A percentile compares a stretch with the other conserved stretches of the same genome.
Evolutionary conservation across 53 echinoderm and acorn worm species (phyloP).

Genomic region (Glandiceps talaboti): DNA sequence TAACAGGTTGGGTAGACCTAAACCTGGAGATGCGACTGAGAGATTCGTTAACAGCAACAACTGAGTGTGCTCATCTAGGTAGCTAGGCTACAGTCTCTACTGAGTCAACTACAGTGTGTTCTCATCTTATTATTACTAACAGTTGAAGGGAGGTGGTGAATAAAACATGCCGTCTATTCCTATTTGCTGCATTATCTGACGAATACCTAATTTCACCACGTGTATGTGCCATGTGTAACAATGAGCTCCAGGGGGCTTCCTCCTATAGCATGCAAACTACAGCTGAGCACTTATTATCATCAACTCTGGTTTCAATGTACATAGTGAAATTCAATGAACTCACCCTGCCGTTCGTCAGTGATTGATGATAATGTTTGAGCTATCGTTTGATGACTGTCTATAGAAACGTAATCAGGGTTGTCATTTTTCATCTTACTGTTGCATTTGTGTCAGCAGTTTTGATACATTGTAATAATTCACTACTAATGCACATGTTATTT

Average conservation of each 20-base stretch:
- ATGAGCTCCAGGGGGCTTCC: not conserved
- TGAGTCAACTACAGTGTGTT: not conserved
- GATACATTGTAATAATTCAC: too few species aligned
- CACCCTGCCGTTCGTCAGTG: not conserved
- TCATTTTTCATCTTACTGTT: too few species aligned
- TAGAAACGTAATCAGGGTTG: not conserved
- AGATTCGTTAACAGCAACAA: not conserved
- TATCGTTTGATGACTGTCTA: not conserved
- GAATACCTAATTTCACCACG: not conserved
- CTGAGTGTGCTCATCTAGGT: not conserved
- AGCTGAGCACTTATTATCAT: too few species aligned
- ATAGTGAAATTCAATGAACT: too few species aligned
- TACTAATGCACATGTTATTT: too few species aligned
- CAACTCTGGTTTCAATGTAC: too few species aligned
- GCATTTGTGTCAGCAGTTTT: too few species aligned
- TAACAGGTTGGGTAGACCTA: not conserved
- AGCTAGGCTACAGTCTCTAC: conserved; percentile 1
- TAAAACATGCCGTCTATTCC: not conserved
- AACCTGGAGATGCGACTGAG: not conserved
- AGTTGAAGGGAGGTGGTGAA: not conserved
- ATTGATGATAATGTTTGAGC: not conserved
- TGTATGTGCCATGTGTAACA: not conserved
- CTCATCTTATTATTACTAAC: not conserved
- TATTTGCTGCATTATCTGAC: not conserved
- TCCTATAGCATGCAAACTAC: too few species aligned